Evolutionary conservation across 1,140 invertebrate species (phyloP).

Genomic region (Cherax quadricarinatus): DNA sequence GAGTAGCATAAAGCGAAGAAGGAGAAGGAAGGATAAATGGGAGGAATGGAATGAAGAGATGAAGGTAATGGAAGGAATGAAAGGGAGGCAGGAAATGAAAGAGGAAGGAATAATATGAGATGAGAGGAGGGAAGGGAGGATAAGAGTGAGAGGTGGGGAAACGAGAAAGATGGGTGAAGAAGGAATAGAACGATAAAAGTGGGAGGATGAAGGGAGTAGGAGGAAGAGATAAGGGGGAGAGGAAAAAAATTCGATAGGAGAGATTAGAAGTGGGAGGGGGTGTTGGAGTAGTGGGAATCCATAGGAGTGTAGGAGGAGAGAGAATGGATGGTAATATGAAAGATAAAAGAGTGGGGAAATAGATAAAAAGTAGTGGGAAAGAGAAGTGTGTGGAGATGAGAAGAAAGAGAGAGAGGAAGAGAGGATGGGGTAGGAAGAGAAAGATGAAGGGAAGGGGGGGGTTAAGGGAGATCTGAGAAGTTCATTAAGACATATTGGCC

Average conservation of each 20-base stretch:
- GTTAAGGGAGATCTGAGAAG: conserved; percentile 21
- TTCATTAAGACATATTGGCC: conserved; percentile 66
- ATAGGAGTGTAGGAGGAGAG: neutral
- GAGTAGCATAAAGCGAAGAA: no score
- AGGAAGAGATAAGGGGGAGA: conserved; percentile 1
- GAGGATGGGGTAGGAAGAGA: no score
- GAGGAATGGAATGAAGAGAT: neutral
- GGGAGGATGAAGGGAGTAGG: neutral
- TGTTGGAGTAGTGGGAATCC: neutral
- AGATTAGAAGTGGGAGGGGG: neutral
- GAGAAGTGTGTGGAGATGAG: neutral
- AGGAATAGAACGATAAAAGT: neutral
- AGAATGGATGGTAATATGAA: neutral
- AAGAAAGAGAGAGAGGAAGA: neutral
- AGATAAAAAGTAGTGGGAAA: neutral
- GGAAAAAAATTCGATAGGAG: neutral
- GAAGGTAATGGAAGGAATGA: neutral
- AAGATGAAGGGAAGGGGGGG: no score
- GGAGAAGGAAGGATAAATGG: no score
- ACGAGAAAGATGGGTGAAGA: no score
- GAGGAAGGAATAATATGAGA: neutral
- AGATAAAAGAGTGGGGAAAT: neutral
- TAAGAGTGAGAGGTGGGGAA: neutral
- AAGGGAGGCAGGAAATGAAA: neutral
- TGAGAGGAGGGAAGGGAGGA: neutral